Evolutionary conservation across 2,797 vertebrate genomes (phyloP).

Genomic region (Muscicapa comitata): DNA sequence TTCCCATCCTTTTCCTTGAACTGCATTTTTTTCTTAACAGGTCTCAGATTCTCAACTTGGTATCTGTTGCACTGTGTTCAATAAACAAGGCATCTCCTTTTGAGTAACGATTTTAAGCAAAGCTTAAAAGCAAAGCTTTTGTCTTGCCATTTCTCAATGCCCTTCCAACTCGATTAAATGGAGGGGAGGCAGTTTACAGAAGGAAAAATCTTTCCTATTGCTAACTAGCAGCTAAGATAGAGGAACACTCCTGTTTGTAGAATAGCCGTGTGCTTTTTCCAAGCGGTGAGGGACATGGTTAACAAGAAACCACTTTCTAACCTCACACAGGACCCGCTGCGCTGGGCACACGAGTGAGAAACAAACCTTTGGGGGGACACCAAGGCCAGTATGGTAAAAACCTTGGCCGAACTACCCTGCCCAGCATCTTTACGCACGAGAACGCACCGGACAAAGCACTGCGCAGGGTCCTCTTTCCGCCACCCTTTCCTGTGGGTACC

Average conservation of each 20-base stretch:
- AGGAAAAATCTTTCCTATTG: not conserved
- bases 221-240: not conserved
- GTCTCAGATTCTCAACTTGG: too few relatives aligned
- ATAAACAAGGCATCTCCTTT: not conserved
- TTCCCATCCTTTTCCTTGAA: not conserved
- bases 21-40: fast-evolving
- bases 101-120: not conserved
- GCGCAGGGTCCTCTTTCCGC: too few relatives aligned
- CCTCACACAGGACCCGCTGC: not conserved
- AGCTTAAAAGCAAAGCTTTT: not conserved
- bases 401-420: not conserved
- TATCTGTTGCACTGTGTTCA: fast-evolving
- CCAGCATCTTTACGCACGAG: not conserved
- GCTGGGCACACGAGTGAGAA: not conserved
- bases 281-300: not conserved
- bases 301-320: not conserved
- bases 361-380: not conserved
- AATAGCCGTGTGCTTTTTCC: not conserved
- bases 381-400: fast-evolving
- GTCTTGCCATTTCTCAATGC: not conserved
- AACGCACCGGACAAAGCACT: not conserved
- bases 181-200: not conserved
- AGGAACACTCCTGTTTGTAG: not conserved
- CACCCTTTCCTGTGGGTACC: not conserved
- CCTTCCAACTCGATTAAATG: not conserved